Percentiles rank a stretch among this genome's conserved stretches.
phyloP scores from a whole-genome alignment of 2,113 vertebrate genomes.

The Sturnus vulgaris region DNA sequence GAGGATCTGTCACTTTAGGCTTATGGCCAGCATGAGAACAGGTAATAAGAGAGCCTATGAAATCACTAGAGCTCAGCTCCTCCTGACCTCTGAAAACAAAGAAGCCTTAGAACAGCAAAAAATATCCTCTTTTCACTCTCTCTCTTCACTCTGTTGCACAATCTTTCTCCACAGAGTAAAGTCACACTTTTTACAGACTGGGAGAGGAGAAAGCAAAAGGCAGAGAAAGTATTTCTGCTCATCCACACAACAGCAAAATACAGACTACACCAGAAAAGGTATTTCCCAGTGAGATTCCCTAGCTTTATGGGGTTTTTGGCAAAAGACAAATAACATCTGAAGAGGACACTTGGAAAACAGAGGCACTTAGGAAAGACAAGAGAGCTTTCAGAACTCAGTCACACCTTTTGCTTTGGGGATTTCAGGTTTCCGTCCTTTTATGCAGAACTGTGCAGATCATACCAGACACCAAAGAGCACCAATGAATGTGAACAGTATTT shows the following conservation, averaged over 20 bases:
- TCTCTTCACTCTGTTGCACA: not conserved
- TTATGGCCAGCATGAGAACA: not conserved
- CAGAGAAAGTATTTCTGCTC: not conserved
- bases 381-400: not conserved
- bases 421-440: not conserved
- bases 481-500: not conserved
- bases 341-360: not conserved
- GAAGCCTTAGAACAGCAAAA: not conserved
- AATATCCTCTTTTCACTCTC: not conserved
- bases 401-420: not conserved
- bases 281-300: not conserved
- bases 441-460: not conserved
- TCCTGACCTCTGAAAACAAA: slow-evolving; percentile 37
- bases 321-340: not conserved
- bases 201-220: not conserved
- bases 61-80: not conserved
- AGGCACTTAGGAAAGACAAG: not conserved
- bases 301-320: not conserved
- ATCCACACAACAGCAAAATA: not conserved
- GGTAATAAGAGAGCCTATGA: not conserved
- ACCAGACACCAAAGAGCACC: not conserved
- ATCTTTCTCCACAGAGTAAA: not conserved
- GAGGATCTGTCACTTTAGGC: not conserved
- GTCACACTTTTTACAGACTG: not conserved
- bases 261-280: not conserved